Conservation (phyloP, 2,113 vertebrate genomes). For the Toxostoma redivivum region DNA sequence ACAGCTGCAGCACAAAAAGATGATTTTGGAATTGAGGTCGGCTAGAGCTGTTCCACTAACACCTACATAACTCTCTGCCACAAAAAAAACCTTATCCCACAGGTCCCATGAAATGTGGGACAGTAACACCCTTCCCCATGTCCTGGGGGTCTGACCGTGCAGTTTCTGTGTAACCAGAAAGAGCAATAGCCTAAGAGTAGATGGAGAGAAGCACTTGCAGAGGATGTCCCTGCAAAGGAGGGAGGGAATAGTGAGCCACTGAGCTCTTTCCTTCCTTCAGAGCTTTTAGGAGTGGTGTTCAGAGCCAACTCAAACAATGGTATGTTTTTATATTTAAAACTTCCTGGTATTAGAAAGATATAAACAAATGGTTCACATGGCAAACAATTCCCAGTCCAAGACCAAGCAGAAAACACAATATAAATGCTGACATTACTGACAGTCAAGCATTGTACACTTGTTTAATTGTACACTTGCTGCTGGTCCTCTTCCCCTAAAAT, state of each 20-base stretch:
- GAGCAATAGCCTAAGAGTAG: not conserved
- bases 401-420: not conserved
- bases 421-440: not conserved
- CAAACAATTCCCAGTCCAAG: not conserved
- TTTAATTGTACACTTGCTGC: not conserved
- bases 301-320: not conserved
- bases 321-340: not conserved
- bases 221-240: not conserved
- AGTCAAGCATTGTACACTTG: not conserved
- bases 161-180: not conserved
- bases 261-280: not conserved
- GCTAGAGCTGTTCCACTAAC: not conserved
- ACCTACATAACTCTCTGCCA: not conserved
- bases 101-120: not conserved
- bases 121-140: not conserved
- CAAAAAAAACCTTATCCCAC: not conserved
- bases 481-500: not conserved
- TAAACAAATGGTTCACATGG: not conserved
- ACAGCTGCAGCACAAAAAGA: not conserved
- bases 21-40: not conserved
- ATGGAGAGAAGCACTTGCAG: not conserved
- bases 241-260: not conserved
- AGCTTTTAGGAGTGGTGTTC: not conserved
- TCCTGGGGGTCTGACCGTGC: not conserved
- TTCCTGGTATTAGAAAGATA: not conserved